These are phyloP conservation scores for Odontothrips loti DNA, from an alignment of 2,888 invertebrate species.

Conservation along the genomic window DNA sequence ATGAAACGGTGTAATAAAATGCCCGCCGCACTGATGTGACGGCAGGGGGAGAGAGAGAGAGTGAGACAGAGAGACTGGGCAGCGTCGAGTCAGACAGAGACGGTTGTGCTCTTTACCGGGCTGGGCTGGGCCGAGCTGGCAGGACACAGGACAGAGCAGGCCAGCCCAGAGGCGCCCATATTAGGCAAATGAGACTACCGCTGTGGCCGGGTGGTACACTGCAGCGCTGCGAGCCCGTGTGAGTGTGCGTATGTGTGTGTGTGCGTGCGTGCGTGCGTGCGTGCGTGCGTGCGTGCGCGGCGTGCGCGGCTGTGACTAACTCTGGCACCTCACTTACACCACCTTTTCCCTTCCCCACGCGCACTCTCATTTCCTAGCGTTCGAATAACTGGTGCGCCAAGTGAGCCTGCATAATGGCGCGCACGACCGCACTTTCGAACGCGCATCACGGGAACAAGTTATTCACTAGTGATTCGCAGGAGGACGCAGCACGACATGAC, in stretches of 20 bases:
- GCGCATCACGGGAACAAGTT: too few species aligned
- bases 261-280: too few species aligned
- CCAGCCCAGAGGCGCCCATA: not conserved
- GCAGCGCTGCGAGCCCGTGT: not conserved
- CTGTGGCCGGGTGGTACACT: not conserved
- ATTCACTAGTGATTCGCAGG: too few species aligned
- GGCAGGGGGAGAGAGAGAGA: not conserved
- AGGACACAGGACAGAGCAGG: not conserved
- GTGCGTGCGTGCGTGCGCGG: too few species aligned
- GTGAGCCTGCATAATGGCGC: too few species aligned
- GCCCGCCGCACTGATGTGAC: not conserved
- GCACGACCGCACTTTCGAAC: too few species aligned
- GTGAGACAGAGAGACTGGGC: not conserved
- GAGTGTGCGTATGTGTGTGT: too few species aligned
- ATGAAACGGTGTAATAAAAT: not conserved
- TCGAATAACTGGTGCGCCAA: too few species aligned
- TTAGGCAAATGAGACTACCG: conserved; percentile 16
- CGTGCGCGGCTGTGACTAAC: too few species aligned
- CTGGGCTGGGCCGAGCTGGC: not conserved
- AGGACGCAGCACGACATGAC: too few species aligned
- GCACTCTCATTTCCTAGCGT: not conserved
- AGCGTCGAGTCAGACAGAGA: not conserved
- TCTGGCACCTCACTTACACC: not conserved
- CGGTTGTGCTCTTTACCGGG: not conserved
- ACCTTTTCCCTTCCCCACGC: not conserved